Conservation (phyloP, 2,888 invertebrate genomes). For the Eristalis arbustorum region DNA sequence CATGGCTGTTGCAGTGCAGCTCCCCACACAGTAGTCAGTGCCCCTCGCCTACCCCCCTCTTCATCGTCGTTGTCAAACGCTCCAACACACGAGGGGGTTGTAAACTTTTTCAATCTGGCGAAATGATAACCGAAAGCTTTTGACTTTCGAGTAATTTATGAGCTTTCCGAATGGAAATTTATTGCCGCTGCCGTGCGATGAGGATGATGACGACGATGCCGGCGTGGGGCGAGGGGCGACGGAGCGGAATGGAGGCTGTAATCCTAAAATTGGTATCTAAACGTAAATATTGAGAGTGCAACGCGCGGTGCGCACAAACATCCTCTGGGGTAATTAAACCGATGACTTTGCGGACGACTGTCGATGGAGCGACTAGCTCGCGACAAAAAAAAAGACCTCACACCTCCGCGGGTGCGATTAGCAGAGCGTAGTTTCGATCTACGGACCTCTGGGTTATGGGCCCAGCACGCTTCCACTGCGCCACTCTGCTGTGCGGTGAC, state of each 20-base stretch:
- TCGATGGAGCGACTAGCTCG: neutral
- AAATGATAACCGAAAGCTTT: conserved; percentile 62
- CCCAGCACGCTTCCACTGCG: conserved; percentile 88
- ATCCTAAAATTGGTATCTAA: conserved; percentile 45
- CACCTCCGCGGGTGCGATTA: conserved; percentile 32
- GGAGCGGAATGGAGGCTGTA: neutral
- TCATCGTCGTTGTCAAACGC: conserved; percentile 31
- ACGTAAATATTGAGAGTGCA: conserved; percentile 36
- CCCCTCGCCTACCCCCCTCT: neutral
- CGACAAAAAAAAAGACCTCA: neutral
- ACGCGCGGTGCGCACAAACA: neutral
- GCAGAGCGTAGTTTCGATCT: conserved; percentile 76
- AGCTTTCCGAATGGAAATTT: conserved; percentile 60
- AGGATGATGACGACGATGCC: neutral
- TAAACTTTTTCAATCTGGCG: conserved; percentile 61
- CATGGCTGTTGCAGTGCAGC: conserved; percentile 2
- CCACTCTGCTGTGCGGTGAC: conserved; percentile 83
- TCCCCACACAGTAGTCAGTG: conserved; percentile 2
- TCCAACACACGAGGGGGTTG: conserved; percentile 18
- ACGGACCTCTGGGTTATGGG: conserved; percentile 82
- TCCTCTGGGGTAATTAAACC: conserved; percentile 49
- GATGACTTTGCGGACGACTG: conserved; percentile 27
- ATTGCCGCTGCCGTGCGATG: neutral
- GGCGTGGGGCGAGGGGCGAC: neutral
- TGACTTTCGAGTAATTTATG: conserved; percentile 56